Conservation (phyloP, 2,888 invertebrate species). For the Diplazon laetatorius region DNA sequence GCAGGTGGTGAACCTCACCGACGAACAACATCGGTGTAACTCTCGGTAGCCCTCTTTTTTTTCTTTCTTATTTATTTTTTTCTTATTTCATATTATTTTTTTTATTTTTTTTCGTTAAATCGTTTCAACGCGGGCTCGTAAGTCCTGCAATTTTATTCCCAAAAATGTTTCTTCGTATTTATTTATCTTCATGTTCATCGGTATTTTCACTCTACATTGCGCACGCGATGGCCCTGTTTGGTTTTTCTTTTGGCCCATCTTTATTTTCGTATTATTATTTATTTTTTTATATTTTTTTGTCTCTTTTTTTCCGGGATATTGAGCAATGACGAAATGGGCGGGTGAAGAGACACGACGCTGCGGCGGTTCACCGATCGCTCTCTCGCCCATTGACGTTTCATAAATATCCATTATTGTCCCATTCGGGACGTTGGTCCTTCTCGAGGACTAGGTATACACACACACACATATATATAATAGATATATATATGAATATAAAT, state of each 20-base stretch:
- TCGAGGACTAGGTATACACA: conserved; percentile 22
- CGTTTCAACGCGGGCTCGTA: conserved; percentile 63
- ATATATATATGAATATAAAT: too few relatives aligned
- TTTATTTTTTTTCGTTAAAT: conserved; percentile 24
- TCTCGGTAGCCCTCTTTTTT: conserved; percentile 11
- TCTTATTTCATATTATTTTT: not conserved
- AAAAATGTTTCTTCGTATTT: conserved; percentile 40
- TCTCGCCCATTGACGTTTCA: conserved; percentile 66
- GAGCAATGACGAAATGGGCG: conserved; percentile 69
- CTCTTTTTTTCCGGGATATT: conserved; percentile 72
- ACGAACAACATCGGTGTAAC: conserved; percentile 26
- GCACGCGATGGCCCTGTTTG: conserved; percentile 55
- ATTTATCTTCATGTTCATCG: conserved; percentile 43
- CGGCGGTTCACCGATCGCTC: conserved; percentile 28
- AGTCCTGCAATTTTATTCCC: conserved; percentile 75
- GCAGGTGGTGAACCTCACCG: conserved; percentile 47
- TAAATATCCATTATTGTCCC: conserved; percentile 76
- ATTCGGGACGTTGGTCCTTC: conserved; percentile 53
- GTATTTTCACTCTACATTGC: conserved; percentile 64
- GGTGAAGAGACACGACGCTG: conserved; percentile 62
- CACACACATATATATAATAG: conserved; percentile 1
- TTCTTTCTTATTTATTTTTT: not conserved
- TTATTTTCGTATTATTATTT: too few relatives aligned
- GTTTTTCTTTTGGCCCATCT: conserved; percentile 62
- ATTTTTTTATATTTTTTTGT: too few relatives aligned